phyloP scores from a whole-genome alignment of 2,888 invertebrate species.

The Plebejus anna region DNA sequence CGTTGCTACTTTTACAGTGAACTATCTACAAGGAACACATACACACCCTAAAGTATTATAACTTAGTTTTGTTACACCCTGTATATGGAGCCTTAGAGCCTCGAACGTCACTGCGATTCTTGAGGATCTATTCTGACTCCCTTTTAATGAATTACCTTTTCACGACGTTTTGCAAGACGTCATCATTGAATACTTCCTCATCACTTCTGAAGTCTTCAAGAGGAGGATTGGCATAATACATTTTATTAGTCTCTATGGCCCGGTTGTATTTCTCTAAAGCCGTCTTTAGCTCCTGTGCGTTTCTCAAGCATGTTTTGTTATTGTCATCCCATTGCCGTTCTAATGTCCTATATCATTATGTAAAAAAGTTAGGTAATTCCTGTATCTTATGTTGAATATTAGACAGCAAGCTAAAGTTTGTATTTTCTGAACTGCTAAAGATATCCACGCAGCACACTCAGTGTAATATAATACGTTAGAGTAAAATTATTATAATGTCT shows the following conservation, averaged over 20 bases:
- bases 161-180: conserved; percentile 45
- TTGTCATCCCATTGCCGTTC: conserved; percentile 62
- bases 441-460: no score
- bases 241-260: conserved; percentile 52
- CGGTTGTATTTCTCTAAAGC: conserved; percentile 62
- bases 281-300: conserved; percentile 55
- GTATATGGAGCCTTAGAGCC: no score
- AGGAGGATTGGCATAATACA: conserved; percentile 53
- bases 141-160: conserved; percentile 46
- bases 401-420: no score
- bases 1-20: no score
- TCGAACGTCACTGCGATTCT: no score
- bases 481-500: no score
- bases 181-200: conserved; percentile 52
- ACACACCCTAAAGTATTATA: no score
- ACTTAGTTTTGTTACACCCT: no score
- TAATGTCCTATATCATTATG: conserved; percentile 48
- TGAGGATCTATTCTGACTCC: no score
- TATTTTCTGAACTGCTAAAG: no score
- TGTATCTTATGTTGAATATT: not conserved
- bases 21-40: no score
- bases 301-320: conserved; percentile 50
- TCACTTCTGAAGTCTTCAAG: conserved; percentile 53
- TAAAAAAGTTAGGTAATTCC: not conserved
- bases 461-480: no score